Evolutionary conservation across 1,140 invertebrate species (phyloP), one percentile per base, ranked within the genome.

Genomic region (Brachionus calyciflorus): DNA sequence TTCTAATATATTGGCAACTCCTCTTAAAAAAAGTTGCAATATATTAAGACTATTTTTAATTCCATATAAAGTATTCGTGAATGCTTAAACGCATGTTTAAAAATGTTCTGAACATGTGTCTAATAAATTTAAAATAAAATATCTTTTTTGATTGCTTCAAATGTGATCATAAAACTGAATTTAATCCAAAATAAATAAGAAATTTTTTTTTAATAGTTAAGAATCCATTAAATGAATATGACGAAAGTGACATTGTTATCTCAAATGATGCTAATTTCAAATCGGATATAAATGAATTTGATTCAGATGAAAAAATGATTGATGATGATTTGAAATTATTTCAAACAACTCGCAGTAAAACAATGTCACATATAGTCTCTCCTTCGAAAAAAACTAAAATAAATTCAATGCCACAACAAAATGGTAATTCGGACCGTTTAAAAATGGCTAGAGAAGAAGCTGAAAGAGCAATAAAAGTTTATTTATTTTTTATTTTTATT

Each of bases 401-500:
- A 9, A 65, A 28, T 26, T 30, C 17, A 12, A 30, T 19, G 3
- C 21, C 30, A 3, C 40, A 44, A 9, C 28, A n/a, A 9, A 77
- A 65, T 77, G 41, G 51, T 2, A 68, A 65, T 44, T 26, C 30
- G 5, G 76, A 77, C 4, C 12, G 76, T 19, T 17, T 77, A 14
- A 77, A 77, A 77, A 26, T 77, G 30, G 76, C 76, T 28, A 65
- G 51, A 37, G 76, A 77, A 68, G 63, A 77, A 68, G 65, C 63
- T 19, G 76, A 77, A 40, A 26, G 30, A 30, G 76, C 76, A 12
- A 68, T 77, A 17, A 77, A 69, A 69, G 76, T 77, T 69, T 21
- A n/a, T 6, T 69, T 12, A 48, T 63, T 3, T 9, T 41, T 60
- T 79, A 10, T 40, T 63, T 60, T 37, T 30, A 48, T 68, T 10